These are phyloP conservation scores for Ifrita kowaldi DNA, from an alignment of 2,113 vertebrate genomes.

Conservation along the genomic window DNA sequence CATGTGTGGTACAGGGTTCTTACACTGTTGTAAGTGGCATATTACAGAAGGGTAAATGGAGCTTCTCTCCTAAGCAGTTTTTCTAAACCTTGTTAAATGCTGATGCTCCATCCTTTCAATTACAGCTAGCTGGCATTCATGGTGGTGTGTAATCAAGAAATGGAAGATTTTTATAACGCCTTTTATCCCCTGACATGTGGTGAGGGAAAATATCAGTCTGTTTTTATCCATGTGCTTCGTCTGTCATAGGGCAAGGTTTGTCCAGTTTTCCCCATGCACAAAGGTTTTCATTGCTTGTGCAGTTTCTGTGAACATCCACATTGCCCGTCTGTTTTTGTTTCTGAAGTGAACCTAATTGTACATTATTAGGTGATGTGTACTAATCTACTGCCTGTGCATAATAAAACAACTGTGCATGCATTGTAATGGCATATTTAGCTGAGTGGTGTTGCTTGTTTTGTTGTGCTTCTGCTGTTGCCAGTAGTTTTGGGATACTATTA, in stretches of 20 bases:
- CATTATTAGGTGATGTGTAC: neutral
- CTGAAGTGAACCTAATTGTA: neutral
- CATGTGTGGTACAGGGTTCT: neutral
- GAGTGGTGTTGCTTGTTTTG: neutral
- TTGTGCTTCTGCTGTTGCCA: neutral
- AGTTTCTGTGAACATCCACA: neutral
- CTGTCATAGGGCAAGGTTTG: neutral
- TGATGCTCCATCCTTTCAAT: constrained; percentile 79
- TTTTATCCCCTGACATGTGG: constrained; percentile 31
- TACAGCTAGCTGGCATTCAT: constrained; percentile 79
- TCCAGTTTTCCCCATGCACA: neutral
- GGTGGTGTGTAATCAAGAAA: constrained; percentile 69
- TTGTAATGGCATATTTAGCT: constrained; percentile 12
- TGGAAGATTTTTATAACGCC: constrained; percentile 24
- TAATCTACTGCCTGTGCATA: neutral
- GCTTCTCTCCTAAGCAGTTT: neutral
- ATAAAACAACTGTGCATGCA: constrained; percentile 45
- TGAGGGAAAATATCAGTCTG: neutral
- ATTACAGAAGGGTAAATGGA: neutral
- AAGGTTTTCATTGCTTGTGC: neutral
- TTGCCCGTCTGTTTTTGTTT: neutral
- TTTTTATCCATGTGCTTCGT: neutral
- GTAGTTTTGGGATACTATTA: neutral
- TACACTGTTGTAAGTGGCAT: neutral
- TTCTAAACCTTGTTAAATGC: constrained; percentile 79